Evolutionary conservation across 30 jellyfish, hydroid and myxozoan species (phyloP), one percentile per base, ranked within the genome.

Genomic region (Hydra vulgaris): DNA sequence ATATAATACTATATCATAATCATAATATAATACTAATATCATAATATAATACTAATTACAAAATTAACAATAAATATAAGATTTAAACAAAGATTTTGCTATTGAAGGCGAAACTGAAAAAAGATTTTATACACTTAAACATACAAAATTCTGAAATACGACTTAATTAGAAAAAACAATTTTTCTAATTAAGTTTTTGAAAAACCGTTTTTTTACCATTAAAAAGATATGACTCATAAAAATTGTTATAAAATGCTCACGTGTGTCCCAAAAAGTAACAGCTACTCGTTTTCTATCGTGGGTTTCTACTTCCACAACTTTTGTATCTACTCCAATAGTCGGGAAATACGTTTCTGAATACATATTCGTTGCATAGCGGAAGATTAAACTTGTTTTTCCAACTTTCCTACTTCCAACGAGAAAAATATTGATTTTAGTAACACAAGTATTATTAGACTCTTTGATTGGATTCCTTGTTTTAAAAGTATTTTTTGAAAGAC

Each of bases 201-300:
- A n/a, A n/a, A n/a, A n/a, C n/a, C n/a, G n/a, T n/a, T n/a, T n/a
- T n/a, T n/a, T n/a, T n/a, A n/a, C n/a, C n/a, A n/a, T n/a, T n/a
- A n/a, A 19, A 73, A 8, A 19, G n/a, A n/a, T n/a, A n/a, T n/a
- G n/a, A n/a, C n/a, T n/a, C n/a, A n/a, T n/a, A n/a, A n/a, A n/a
- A n/a, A n/a, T n/a, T n/a, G 26, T 15, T 4, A 68, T 20, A 17
- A 71, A 23, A 21, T 3, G 24, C 85, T 27, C 74, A 78, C 85
- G 22, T 18, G 85, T 78, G 85, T 78, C 85, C 85, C 85, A 78
- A 15, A 78, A 23, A 53, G 66, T 78, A 18, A 78, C 79, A 3
- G 8, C 16, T 7, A 61, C 85, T 52, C 54, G 40, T 0, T 25
- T 55, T 3, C 77, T 76, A 61, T 25, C 85, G 66, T 61, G 77